These are phyloP conservation scores for Lutraria rhynchaena DNA, from an alignment of 1,140 invertebrate genomes.

Conservation along the genomic window DNA sequence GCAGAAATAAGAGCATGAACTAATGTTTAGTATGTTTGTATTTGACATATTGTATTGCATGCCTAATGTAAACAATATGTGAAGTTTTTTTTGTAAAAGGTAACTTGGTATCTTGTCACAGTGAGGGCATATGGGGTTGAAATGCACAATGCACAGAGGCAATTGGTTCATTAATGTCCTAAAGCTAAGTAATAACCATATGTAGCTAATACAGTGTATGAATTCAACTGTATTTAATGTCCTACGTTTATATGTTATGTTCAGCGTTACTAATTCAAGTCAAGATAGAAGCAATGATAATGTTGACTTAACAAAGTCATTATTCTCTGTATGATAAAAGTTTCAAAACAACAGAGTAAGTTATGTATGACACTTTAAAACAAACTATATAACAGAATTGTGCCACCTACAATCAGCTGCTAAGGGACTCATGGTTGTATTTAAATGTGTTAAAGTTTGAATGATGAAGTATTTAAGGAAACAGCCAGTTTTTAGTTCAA, in stretches of 20 bases:
- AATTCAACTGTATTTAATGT: no score
- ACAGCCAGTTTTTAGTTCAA: no score
- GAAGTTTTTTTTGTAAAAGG: constrained; percentile 11
- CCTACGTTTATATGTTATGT: constrained; percentile 40
- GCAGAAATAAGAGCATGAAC: constrained; percentile 6
- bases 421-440: background rate
- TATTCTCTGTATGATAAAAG: background rate
- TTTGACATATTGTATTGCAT: constrained; percentile 36
- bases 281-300: constrained; percentile 41
- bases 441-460: background rate
- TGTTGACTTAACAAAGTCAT: constrained; percentile 43
- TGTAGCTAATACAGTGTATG: no score
- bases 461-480: no score
- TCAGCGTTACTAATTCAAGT: constrained; percentile 52
- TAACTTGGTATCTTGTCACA: constrained; percentile 6
- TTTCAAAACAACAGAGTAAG: no score
- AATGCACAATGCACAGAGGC: constrained; percentile 34
- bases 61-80: background rate
- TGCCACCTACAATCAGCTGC: background rate
- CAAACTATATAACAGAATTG: background rate
- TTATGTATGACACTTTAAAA: no score
- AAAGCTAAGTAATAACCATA: no score
- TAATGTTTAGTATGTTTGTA: constrained; percentile 14
- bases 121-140: constrained; percentile 22
- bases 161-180: no score